Base-by-base conservation (phyloP, 30 jellyfish, hydroid and myxozoan genomes). In the Rhopilema esculentum region DNA sequence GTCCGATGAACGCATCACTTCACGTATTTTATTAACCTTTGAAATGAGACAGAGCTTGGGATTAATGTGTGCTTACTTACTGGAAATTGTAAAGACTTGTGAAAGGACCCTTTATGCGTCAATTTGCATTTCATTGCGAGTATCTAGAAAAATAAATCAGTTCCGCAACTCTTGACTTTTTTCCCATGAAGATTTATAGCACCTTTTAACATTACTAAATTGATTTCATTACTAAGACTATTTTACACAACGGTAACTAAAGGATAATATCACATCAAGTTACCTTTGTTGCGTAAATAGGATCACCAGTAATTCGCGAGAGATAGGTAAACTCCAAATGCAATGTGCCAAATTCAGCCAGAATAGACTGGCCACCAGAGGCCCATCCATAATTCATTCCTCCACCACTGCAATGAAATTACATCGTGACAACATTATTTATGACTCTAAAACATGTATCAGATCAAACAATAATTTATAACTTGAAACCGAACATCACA, bases 301-400 rank as follows among this genome's bases (percentile, higher is more conserved):
- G 92, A 30, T 90, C 95, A 16, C 99, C 97, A 33, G 99, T 95
- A 24, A 95, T 95, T 30, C 79, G 90, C 21, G 99, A 75, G 27
- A 95, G 91, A 65, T 95, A 95, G 8, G 90, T 79, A 76, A 91
- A 95, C 78, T 95, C 99, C 40, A 95, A 72, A 90, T 95, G 99
- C 75, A 95, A 73, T 51, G 95, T 89, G 66, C 99, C 99, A 63
- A 95, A 95, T 65, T 95, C 99, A 21, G 99, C 92, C 65, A 95
- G 79, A n/a, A 95, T 95, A 12, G 99, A 95, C 63, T 89, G 92
- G 25, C 99, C 99, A 27, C 99, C 99, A 12, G 99, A 95, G n/a
- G 99, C 99, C 99, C 99, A 95, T 32, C 95, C 95, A 77, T 95
- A 95, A 66, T 95, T 95, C 90, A 83, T 84, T 23, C 97, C 97